Evolutionary conservation across 1,140 invertebrate genomes (phyloP), one percentile per base, ranked within the genome.

Genomic region (Drosophila serrata): DNA sequence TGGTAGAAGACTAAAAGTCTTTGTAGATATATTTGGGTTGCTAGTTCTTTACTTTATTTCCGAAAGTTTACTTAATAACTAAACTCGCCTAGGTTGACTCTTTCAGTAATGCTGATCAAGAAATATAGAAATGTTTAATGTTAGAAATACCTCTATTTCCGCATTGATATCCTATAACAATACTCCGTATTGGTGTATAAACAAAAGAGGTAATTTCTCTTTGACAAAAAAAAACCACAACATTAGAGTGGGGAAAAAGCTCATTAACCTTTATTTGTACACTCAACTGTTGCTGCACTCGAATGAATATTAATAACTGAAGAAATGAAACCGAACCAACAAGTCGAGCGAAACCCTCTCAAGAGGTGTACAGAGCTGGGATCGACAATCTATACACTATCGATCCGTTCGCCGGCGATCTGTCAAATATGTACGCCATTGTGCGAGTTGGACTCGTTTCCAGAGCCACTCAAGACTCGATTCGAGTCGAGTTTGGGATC

Each of bases 201-300:
- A 56, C 39, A 43, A 11, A 48, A 15, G 12, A 53, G 3, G 12
- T 35, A 53, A 70, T 53, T 70, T 69, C 43, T 45, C 55, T 69
- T 75, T 55, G 42, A 65, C 19, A 58, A 61, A 64, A 75, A 33
- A 39, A 64, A 75, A 33, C 33, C 33, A 33, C 53, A 39, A 56
- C 43, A 17, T n/a, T 11, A 60, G 31, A 62, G 43, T 64, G 33
- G 17, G 51, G 49, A 85, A 79, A 85, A 79, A 79, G 77, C 82
- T 85, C 82, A 86, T 85, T 85, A 86, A 81, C 82, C 77, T 86
- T 79, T 85, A 86, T 86, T 86, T 81, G 61, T 81, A 51, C 67
- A 53, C 81, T 73, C 46, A 42, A 57, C 33, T 65, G 64, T 65
- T 79, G 73, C 70, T 62, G 80, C 63, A 69, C 81, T 82, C 57